Evolutionary conservation across 2,797 vertebrate species (phyloP).

Genomic region (Florisuga fusca): DNA sequence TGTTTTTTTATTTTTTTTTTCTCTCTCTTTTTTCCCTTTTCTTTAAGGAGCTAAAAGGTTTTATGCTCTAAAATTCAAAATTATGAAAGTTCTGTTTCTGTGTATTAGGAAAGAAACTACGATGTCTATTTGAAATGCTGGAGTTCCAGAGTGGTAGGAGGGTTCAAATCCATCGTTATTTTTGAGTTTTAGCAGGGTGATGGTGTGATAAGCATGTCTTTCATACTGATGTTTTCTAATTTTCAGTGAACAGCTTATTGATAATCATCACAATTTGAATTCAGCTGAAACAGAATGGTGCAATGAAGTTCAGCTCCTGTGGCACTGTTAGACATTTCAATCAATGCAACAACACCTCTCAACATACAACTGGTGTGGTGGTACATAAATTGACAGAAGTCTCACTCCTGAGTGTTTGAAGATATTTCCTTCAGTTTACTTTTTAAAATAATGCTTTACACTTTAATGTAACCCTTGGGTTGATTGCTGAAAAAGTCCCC

Average conservation of each 20-base stretch:
- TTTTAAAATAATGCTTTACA: conserved; percentile 11
- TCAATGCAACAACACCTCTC: neutral
- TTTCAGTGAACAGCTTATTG: neutral
- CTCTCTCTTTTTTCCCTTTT: too few species aligned
- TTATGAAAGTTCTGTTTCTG: neutral
- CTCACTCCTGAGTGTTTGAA: neutral
- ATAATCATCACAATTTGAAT: neutral
- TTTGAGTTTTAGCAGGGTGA: neutral
- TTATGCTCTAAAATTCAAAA: neutral
- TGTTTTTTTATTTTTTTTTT: neutral
- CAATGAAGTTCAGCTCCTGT: neutral
- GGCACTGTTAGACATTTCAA: neutral
- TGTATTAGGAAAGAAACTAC: neutral
- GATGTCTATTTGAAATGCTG: neutral
- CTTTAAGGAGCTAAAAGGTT: neutral
- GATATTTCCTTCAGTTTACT: neutral
- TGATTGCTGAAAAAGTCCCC: neutral
- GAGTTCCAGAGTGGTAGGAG: neutral
- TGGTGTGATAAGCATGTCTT: neutral
- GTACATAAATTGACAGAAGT: neutral
- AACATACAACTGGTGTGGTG: neutral
- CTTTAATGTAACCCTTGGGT: neutral
- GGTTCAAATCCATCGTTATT: neutral
- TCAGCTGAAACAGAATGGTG: neutral
- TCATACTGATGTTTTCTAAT: neutral